Evolutionary conservation across 2,113 vertebrate genomes (phyloP).

Genomic region (Nothobranchius furzeri): DNA sequence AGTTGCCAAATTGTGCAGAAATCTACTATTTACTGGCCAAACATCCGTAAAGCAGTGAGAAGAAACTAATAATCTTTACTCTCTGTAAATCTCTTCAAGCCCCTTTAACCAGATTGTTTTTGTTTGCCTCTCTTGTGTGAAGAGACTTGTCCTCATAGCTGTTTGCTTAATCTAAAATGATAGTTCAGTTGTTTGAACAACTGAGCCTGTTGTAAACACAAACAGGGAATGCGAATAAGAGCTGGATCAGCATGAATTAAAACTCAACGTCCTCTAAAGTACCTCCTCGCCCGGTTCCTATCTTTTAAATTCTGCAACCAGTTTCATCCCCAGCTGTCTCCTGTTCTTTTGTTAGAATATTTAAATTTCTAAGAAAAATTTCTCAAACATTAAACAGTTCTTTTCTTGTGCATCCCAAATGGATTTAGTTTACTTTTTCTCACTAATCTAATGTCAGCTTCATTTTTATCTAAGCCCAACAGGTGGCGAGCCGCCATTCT

Average conservation of each 20-base stretch:
- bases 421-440: neutral
- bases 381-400: too few species aligned
- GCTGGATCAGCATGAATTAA: neutral
- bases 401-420: neutral
- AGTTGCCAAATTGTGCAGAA: neutral
- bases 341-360: too few species aligned
- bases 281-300: slow-evolving; percentile 23
- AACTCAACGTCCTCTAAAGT: slow-evolving; percentile 32
- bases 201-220: too few species aligned
- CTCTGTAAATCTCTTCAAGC: neutral
- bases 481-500: too few species aligned
- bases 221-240: too few species aligned
- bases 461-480: too few species aligned
- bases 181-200: too few species aligned
- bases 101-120: neutral
- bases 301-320: slow-evolving; percentile 10
- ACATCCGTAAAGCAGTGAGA: neutral
- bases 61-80: neutral
- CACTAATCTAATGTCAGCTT: neutral
- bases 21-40: neutral
- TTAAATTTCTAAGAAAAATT: too few species aligned
- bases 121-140: neutral
- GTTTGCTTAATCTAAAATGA: slow-evolving; percentile 48
- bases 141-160: slow-evolving; percentile 14
- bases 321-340: neutral